Base-by-base conservation (phyloP, 2,797 vertebrate species). In the Telmatherina bonti region DNA sequence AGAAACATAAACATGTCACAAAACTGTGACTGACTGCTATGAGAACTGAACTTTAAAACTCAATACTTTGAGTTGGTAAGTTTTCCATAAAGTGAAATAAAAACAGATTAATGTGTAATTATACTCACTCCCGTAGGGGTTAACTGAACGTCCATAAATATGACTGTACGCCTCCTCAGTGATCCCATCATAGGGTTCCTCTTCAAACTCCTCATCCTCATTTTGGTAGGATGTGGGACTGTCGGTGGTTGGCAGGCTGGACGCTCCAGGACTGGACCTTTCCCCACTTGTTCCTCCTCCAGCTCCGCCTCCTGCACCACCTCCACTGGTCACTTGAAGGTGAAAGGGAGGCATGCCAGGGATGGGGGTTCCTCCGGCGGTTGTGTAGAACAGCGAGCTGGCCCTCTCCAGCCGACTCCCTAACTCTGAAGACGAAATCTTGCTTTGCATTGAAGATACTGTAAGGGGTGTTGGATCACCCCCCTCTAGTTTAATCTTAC, bases 141-240 rank as follows among this genome's bases (percentile, higher is more conserved):
- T 96, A 0, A 93, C 86, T 1, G 96, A 92, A 76, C 97, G 98
- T 79, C 96, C 96, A 70, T 97, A 99, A 85, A 98, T 90, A 84
- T 98, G 97, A 80, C 95, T 94, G 1, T 96, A 99, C 59, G 95
- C 90, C 62, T 99, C 98, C 77, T 99, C 98, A 4, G 93, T 88
- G 86, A 98, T 96, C 60, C 96, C 95, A 55, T 99, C 98, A 0
- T 97, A 99, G 0, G 96, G 92, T 85, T 99, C 98, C 5, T 99
- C 98, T 0, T 99, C 98, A 70, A 98, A 97, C 86, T 99, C 98
- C 0, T 99, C 98, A 52, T 99, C 97, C 81, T 99, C 98, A 0
- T 99, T 98, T 93, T 99, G 97, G 91, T 99, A 99, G 31, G 98
- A 99, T 0, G 97, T 99, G n/a, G 98, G 98, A 85, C 98, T 99